phyloP scores from a whole-genome alignment of 2,113 vertebrate species.

The Brevimyrus niger region DNA sequence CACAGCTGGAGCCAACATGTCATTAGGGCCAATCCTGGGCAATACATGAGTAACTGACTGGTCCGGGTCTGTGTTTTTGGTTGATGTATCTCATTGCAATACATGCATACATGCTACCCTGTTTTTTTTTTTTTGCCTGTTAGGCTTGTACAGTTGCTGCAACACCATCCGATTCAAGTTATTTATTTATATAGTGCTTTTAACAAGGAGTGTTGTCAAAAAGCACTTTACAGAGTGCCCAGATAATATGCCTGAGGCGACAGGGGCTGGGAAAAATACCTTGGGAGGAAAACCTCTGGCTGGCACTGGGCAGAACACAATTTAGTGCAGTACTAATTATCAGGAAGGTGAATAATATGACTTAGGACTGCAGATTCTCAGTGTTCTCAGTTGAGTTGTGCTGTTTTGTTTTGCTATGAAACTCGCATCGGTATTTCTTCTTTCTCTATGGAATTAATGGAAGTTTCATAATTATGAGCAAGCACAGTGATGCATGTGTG shows the following conservation, averaged over 20 bases:
- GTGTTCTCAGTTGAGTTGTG: not conserved
- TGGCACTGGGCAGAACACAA: not conserved
- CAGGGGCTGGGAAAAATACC: not conserved
- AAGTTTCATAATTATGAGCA: conserved; percentile 59
- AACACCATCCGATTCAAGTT: not conserved
- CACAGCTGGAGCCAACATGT: conserved; percentile 4
- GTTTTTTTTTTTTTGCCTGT: not conserved
- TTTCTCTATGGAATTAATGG: conserved; percentile 53
- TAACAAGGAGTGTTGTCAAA: not conserved
- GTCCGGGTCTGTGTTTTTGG: conserved; percentile 4
- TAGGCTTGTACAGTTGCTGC: not conserved
- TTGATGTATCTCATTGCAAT: conserved; percentile 6
- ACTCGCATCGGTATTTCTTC: not conserved
- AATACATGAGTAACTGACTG: not conserved
- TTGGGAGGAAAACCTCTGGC: not conserved
- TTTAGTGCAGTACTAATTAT: not conserved
- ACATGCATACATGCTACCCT: not conserved
- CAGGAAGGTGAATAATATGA: not conserved
- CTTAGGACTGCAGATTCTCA: not conserved
- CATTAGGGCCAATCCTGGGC: not conserved
- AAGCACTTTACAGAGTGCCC: not conserved
- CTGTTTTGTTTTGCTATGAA: not conserved
- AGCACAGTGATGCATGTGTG: conserved; percentile 64
- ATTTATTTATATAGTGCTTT: not conserved
- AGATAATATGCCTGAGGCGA: not conserved